phyloP scores from a whole-genome alignment of 1,140 invertebrate species.

The Drosophila pallidifrons region DNA sequence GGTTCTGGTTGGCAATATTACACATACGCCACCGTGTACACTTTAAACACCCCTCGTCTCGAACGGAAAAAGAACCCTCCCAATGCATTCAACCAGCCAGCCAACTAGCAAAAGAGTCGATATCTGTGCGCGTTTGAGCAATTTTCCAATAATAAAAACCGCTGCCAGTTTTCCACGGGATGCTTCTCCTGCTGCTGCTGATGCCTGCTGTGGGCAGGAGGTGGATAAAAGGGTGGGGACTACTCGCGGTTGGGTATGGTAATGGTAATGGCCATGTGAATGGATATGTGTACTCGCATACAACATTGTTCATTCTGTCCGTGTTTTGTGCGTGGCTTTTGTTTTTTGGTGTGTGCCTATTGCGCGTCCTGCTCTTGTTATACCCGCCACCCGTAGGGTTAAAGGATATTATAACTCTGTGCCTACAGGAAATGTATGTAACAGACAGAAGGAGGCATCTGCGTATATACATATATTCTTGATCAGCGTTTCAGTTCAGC shows the following conservation, averaged over 20 bases:
- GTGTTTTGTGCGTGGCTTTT: slow-evolving; percentile 31
- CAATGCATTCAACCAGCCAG: too few species aligned
- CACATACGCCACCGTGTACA: slow-evolving; percentile 15
- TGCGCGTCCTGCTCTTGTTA: not conserved
- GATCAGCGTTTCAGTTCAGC: too few species aligned
- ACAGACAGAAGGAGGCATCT: too few species aligned
- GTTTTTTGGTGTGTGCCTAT: slow-evolving; percentile 28
- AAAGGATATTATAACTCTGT: too few species aligned
- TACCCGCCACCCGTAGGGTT: too few species aligned
- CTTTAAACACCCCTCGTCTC: slow-evolving; percentile 1
- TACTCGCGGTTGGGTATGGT: slow-evolving; percentile 6
- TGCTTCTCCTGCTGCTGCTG: slow-evolving; percentile 2
- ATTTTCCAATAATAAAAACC: slow-evolving; percentile 50
- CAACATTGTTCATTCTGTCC: slow-evolving; percentile 35
- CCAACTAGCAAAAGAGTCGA: slow-evolving; percentile 27
- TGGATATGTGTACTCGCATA: slow-evolving; percentile 18
- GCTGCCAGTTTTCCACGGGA: slow-evolving; percentile 27
- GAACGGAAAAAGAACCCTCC: not conserved
- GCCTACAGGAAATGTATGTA: too few species aligned
- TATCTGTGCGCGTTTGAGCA: slow-evolving; percentile 43
- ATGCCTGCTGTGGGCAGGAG: not conserved
- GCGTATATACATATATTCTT: too few species aligned
- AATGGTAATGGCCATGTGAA: slow-evolving; percentile 27
- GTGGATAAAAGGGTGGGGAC: too few species aligned
- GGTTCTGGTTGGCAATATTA: slow-evolving; percentile 26